phyloP scores from a whole-genome alignment of 2,797 vertebrate genomes.

The Petrocephalus sullivani region DNA sequence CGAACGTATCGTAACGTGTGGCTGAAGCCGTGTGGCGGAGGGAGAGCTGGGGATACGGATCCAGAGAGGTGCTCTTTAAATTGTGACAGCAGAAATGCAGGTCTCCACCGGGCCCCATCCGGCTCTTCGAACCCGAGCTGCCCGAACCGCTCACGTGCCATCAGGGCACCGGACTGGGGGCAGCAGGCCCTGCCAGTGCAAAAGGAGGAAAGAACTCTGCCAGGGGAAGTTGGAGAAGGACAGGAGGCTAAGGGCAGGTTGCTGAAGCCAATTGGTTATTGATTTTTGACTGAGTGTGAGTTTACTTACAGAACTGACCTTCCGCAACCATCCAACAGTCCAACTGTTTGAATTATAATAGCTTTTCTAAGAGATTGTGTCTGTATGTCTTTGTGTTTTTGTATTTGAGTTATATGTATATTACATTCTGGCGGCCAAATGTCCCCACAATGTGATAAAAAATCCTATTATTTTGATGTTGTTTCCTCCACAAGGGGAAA shows the following conservation, averaged over 20 bases:
- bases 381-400: too few relatives aligned
- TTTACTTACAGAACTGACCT: background rate
- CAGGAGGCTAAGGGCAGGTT: background rate
- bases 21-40: background rate
- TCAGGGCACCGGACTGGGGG: background rate
- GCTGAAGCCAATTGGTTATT: background rate
- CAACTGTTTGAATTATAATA: background rate
- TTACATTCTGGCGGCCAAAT: too few relatives aligned
- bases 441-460: too few relatives aligned
- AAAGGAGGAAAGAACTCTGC: background rate
- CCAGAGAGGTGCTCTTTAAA: background rate
- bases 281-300: background rate
- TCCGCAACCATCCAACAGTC: background rate
- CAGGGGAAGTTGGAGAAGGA: background rate
- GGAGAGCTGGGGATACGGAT: background rate
- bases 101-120: background rate
- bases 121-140: background rate
- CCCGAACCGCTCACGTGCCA: background rate
- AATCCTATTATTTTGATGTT: too few relatives aligned
- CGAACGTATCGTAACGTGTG: background rate
- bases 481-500: too few relatives aligned
- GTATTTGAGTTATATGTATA: background rate
- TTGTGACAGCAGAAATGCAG: background rate
- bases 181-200: background rate
- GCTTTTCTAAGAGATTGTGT: background rate